A percentile compares a stretch with the other conserved stretches of the same genome.
phyloP scores from a whole-genome alignment of 2,113 vertebrate genomes.

The Sclerurus mexicanus region DNA sequence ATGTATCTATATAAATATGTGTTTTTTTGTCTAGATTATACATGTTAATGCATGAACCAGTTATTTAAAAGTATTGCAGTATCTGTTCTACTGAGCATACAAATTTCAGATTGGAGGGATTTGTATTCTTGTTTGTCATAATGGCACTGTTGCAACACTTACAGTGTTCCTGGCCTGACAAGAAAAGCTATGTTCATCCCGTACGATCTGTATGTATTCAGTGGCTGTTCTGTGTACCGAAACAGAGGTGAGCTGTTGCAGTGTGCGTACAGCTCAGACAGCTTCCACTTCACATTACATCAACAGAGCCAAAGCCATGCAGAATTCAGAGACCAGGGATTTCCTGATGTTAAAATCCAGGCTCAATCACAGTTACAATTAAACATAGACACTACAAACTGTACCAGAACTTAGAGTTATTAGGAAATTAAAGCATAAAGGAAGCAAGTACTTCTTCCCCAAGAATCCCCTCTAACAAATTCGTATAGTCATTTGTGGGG shows the following conservation, averaged over 20 bases:
- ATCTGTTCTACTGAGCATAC: constrained; percentile 45
- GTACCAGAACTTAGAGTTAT: not conserved
- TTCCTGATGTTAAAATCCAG: not conserved
- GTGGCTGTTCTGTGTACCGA: constrained; percentile 63
- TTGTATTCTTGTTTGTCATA: constrained; percentile 76
- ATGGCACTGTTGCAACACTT: constrained; percentile 64
- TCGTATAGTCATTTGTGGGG: not conserved
- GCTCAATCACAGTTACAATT: not conserved
- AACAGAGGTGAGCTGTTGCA: not conserved
- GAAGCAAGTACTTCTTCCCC: not conserved
- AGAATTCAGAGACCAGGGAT: not conserved
- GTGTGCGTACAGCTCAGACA: not conserved
- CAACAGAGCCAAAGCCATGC: not conserved
- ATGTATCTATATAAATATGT: constrained; percentile 72
- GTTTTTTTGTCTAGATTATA: constrained; percentile 78
- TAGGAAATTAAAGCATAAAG: not conserved
- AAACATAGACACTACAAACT: not conserved
- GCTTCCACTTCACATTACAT: not conserved
- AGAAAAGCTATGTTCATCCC: constrained; percentile 69
- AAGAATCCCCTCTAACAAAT: not conserved
- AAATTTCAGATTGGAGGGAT: constrained; percentile 49
- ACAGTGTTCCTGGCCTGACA: constrained; percentile 58
- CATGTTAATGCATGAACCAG: constrained; percentile 92
- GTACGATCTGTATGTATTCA: constrained; percentile 72
- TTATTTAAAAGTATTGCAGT: constrained; percentile 48